Percentiles rank a stretch among this genome's conserved stretches.
phyloP scores from a whole-genome alignment of 2,888 invertebrate genomes.

The Pseudococcus longispinus region DNA sequence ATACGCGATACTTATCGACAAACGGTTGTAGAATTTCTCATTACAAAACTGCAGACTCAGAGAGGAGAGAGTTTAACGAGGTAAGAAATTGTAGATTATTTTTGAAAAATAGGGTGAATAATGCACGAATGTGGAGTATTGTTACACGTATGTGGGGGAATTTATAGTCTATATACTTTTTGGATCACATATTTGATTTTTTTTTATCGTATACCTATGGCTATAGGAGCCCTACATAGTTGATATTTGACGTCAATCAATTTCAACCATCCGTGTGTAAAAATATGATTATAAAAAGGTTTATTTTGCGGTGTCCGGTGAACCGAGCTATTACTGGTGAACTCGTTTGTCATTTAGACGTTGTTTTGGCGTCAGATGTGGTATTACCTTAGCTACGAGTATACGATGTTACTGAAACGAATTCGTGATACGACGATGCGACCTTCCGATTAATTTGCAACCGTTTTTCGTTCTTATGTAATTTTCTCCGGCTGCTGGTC shows the following conservation, averaged over 20 bases:
- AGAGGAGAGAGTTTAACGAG: not conserved
- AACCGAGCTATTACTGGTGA: constrained; percentile 5
- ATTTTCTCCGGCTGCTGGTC: not conserved
- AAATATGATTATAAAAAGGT: constrained; percentile 1
- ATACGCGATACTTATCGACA: not conserved
- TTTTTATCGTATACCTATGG: not conserved
- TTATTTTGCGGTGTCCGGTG: constrained; percentile 28
- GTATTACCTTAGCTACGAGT: not conserved
- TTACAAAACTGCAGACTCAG: not conserved
- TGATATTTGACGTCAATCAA: constrained; percentile 8
- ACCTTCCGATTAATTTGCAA: constrained; percentile 46
- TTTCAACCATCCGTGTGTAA: not conserved
- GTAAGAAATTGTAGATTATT: not conserved
- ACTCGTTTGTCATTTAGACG: constrained; percentile 36
- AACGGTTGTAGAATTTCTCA: not conserved
- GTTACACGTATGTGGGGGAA: not conserved
- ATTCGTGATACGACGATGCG: constrained; percentile 41
- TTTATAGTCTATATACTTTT: not conserved
- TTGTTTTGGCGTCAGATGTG: constrained; percentile 31
- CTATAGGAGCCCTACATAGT: not conserved
- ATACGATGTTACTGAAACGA: constrained; percentile 42
- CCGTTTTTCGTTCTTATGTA: constrained; percentile 38
- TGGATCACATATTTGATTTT: not conserved
- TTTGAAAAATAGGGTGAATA: not conserved
- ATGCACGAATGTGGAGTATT: not conserved